A percentile compares a stretch with the other conserved stretches of the same genome.
phyloP scores from a whole-genome alignment of 2,113 vertebrate species.

The Clarias magur region DNA sequence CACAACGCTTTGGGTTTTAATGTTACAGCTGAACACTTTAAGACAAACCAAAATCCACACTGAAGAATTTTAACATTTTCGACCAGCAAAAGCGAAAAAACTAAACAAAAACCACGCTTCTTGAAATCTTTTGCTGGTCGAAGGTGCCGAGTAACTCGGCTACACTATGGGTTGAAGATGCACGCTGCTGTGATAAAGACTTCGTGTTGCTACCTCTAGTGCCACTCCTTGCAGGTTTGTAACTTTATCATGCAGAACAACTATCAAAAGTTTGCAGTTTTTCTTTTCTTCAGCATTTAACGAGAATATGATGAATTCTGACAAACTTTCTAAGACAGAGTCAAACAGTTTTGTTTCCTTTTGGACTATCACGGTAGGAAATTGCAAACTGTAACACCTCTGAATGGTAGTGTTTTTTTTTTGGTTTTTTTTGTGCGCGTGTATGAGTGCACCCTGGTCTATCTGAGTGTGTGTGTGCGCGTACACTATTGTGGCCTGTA shows the following conservation, averaged over 20 bases:
- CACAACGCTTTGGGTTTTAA: too few species aligned
- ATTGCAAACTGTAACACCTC: not conserved
- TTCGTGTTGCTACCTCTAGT: too few species aligned
- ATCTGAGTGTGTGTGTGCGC: not conserved
- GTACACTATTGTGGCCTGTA: not conserved
- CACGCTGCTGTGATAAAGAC: too few species aligned
- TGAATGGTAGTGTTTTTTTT: not conserved
- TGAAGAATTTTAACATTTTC: too few species aligned
- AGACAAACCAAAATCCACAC: too few species aligned
- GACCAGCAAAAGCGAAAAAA: too few species aligned
- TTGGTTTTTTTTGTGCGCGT: not conserved
- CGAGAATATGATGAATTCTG: not conserved
- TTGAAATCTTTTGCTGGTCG: too few species aligned
- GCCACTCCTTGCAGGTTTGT: not conserved
- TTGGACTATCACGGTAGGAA: not conserved
- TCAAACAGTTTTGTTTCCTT: not conserved
- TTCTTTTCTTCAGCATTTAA: not conserved
- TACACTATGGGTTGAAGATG: too few species aligned
- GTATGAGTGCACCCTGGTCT: not conserved
- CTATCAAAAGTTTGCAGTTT: not conserved
- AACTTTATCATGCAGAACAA: too few species aligned
- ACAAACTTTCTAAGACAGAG: not conserved
- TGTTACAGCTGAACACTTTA: too few species aligned
- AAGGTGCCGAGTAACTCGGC: too few species aligned
- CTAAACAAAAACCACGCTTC: too few species aligned